A percentile compares a stretch with the other conserved stretches of the same genome.
These are phyloP conservation scores for Frankliniella fusca DNA, from an alignment of 2,888 invertebrate genomes.

Conservation along the genomic window DNA sequence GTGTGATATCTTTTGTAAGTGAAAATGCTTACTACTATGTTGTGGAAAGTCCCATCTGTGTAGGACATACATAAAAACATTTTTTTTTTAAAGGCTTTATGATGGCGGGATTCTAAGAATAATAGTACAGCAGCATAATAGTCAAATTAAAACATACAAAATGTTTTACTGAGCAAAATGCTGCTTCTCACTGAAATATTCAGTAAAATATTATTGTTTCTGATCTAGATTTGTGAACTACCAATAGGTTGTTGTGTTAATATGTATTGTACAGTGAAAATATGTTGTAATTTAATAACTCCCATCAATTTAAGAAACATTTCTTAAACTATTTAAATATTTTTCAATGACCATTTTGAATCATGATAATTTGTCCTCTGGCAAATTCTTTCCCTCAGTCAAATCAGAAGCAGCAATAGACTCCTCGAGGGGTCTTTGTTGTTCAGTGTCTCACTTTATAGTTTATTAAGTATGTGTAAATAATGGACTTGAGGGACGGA, in stretches of 20 bases:
- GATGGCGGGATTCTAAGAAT: neutral
- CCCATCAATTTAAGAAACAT: constrained; percentile 4
- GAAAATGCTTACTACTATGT: neutral
- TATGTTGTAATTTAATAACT: constrained; percentile 2
- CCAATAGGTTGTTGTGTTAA: neutral
- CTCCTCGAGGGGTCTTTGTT: neutral
- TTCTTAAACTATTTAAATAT: neutral
- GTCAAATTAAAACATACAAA: neutral
- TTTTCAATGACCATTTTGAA: constrained; percentile 10
- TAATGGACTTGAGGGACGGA: neutral
- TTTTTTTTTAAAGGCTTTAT: neutral
- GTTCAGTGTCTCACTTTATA: neutral
- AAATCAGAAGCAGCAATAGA: neutral
- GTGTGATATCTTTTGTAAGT: constrained; percentile 15
- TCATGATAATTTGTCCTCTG: neutral
- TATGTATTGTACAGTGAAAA: constrained; percentile 9
- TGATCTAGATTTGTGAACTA: neutral
- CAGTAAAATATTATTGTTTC: neutral
- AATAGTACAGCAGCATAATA: neutral
- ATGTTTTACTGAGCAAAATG: neutral
- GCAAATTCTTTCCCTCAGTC: neutral
- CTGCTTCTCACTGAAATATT: neutral
- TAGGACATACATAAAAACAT: neutral
- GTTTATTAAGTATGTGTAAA: neutral
- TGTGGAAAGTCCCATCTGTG: neutral